Conservation (phyloP, 2,888 invertebrate species). For the Drosophila borborema region DNA sequence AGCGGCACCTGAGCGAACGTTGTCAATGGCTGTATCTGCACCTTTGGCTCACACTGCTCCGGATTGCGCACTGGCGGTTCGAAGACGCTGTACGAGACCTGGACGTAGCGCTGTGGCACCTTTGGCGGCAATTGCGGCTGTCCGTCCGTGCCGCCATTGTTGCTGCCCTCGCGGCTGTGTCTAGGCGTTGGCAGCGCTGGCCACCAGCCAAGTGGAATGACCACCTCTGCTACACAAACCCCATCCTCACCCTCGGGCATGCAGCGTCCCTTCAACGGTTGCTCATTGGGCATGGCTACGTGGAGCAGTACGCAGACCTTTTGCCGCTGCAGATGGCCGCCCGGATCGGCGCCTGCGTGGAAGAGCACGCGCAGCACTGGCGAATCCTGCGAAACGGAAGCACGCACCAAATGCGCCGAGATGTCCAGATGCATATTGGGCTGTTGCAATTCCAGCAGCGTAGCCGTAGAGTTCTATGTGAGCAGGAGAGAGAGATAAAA, state of each 20-base stretch:
- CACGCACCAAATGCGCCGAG: conserved; percentile 96
- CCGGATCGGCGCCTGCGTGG: conserved; percentile 94
- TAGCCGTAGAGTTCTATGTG: conserved; percentile 87
- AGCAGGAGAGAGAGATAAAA: background rate
- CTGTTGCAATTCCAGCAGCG: conserved; percentile 88
- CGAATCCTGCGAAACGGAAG: conserved; percentile 93
- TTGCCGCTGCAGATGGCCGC: conserved; percentile 91
- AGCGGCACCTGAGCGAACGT: conserved; percentile 89
- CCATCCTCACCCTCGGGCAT: conserved; percentile 97
- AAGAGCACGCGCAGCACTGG: conserved; percentile 97
- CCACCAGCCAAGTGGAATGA: conserved; percentile 97
- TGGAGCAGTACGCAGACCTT: conserved; percentile 93
- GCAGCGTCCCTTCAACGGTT: conserved; percentile 94
- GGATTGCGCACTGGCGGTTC: conserved; percentile 91
- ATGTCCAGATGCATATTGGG: conserved; percentile 93
- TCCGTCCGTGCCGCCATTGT: conserved; percentile 76
- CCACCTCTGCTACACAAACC: conserved; percentile 95
- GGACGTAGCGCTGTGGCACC: conserved; percentile 91
- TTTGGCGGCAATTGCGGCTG: conserved; percentile 83
- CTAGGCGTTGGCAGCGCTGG: conserved; percentile 89
- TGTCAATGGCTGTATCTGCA: conserved; percentile 89
- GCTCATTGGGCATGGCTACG: conserved; percentile 88
- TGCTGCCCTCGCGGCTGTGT: conserved; percentile 86
- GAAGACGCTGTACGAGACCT: conserved; percentile 94
- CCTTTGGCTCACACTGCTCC: conserved; percentile 91